Evolutionary conservation across 2,888 invertebrate genomes (phyloP).

Genomic region (Cheilosia urbana): DNA sequence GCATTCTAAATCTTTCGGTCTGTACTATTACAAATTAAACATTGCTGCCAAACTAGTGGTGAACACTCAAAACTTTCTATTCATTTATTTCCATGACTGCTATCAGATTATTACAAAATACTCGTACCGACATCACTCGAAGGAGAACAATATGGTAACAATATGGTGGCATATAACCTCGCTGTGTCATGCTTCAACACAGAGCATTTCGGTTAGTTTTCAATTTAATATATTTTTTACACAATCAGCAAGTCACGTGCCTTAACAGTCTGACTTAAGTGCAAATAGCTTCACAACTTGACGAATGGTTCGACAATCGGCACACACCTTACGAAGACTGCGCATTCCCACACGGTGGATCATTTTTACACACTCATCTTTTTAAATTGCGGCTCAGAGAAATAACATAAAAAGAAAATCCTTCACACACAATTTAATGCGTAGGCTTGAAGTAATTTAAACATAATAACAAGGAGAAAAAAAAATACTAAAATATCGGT

Average conservation of each 20-base stretch:
- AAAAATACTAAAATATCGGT: background rate
- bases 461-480: background rate
- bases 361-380: conserved; percentile 16
- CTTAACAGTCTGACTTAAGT: background rate
- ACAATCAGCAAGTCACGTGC: background rate
- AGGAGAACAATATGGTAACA: background rate
- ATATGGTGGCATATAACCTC: too few relatives aligned
- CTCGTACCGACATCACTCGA: too few relatives aligned
- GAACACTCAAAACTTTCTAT: too few relatives aligned
- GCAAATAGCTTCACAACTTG: conserved; percentile 1
- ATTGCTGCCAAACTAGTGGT: too few relatives aligned
- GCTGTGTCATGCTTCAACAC: background rate
- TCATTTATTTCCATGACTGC: too few relatives aligned
- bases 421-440: background rate
- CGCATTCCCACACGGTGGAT: background rate
- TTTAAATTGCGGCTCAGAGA: conserved; percentile 25
- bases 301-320: background rate
- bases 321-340: conserved; percentile 2
- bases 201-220: background rate
- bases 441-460: background rate
- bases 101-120: too few relatives aligned
- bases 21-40: too few relatives aligned
- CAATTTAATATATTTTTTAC: background rate
- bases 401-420: background rate
- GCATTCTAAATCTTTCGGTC: too few relatives aligned